A percentile compares a stretch with the other conserved stretches of the same genome.
Conservation (phyloP, 1,140 invertebrate species). For the Agrypnia vestita region DNA sequence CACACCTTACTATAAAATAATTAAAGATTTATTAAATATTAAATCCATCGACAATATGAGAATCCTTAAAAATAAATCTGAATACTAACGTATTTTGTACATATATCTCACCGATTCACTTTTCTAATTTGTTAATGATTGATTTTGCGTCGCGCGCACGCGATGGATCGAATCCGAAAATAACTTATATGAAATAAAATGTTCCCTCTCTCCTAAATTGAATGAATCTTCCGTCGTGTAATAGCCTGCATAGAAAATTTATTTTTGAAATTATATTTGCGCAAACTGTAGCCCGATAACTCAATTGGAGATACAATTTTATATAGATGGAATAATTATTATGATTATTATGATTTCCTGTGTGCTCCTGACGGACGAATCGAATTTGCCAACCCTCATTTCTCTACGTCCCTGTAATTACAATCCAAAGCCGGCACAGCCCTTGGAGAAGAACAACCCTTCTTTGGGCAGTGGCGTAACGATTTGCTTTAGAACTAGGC, state of each 20-base stretch:
- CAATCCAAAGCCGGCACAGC: constrained; percentile 2
- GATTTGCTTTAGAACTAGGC: neutral
- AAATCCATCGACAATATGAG: no score
- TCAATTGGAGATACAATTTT: constrained; percentile 47
- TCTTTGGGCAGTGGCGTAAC: constrained; percentile 41
- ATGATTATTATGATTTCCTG: constrained; percentile 59
- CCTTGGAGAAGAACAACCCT: constrained; percentile 32
- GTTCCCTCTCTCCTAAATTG: no score
- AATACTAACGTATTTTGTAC: no score
- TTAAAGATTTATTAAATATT: no score
- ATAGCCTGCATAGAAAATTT: neutral
- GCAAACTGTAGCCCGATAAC: constrained; percentile 19
- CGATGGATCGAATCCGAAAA: no score
- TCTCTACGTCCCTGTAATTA: constrained; percentile 46
- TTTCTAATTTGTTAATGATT: no score
- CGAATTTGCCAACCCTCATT: constrained; percentile 49
- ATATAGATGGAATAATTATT: constrained; percentile 54
- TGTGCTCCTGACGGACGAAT: constrained; percentile 50
- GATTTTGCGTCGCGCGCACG: no score
- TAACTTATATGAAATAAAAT: no score
- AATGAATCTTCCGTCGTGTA: no score
- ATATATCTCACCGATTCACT: no score
- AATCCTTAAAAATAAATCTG: no score
- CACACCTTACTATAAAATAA: no score
- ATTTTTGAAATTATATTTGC: constrained; percentile 1